Evolutionary conservation across 2,888 invertebrate species (phyloP).

Genomic region (Nephrocerus scutellatus): DNA sequence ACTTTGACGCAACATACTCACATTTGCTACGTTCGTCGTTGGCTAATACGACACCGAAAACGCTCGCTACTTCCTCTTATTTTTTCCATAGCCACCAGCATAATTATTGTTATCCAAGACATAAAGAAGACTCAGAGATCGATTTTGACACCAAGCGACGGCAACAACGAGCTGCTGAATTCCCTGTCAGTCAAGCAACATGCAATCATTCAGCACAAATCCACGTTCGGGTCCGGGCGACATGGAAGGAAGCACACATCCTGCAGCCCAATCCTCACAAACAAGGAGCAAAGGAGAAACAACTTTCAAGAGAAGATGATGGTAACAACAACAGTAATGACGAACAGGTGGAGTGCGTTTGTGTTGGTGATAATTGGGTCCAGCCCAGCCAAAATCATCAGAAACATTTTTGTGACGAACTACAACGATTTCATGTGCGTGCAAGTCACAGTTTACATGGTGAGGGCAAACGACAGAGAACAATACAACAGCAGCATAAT

Average conservation of each 20-base stretch:
- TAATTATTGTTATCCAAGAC: constrained; percentile 14
- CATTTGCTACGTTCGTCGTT: no score
- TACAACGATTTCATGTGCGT: no score
- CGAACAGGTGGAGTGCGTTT: constrained; percentile 7
- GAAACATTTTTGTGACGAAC: no score
- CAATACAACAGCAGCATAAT: no score
- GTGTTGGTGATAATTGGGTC: not conserved
- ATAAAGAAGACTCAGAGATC: no score
- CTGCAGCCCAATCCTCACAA: not conserved
- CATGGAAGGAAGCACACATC: not conserved
- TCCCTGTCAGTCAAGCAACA: no score
- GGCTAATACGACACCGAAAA: constrained; percentile 5
- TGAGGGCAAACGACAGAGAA: no score
- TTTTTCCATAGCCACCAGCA: constrained; percentile 6
- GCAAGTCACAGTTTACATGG: no score
- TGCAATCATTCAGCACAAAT: not conserved
- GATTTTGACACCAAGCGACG: constrained; percentile 8
- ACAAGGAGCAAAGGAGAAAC: not conserved
- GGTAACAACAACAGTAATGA: constrained; percentile 17
- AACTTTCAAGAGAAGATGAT: not conserved
- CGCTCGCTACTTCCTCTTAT: constrained; percentile 4
- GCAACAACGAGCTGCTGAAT: no score
- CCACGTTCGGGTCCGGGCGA: not conserved
- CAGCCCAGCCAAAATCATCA: not conserved
- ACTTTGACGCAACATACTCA: no score